Base-by-base conservation (phyloP, 1,140 invertebrate species). In the Drosophila orena region DNA sequence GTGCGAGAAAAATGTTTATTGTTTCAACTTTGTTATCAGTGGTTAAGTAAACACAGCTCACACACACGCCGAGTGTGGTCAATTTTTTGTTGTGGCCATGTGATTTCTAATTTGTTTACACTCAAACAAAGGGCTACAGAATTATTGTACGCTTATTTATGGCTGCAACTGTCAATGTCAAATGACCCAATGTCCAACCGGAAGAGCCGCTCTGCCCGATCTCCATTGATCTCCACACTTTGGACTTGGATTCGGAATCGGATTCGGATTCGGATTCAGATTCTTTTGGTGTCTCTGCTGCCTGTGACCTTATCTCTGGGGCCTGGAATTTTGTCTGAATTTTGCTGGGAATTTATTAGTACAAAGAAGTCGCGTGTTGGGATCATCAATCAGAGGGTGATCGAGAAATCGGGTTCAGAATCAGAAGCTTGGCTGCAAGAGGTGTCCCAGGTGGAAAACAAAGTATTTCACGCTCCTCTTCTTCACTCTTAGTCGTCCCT, bases 21-120 rank as follows among this genome's bases (percentile, higher is more conserved):
- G 90, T 91, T 91, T 91, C 90, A 91, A 91, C 89, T 81, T 91
- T 91, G 86, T 91, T 91, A 91, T 91, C 90, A 91, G 72, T 54
- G 72, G 65, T 76, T 85, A 79, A 91, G 79, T 86, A 91, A 90
- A 90, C 84, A 86, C 58, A 64, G 50, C 42, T 27, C 30, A 38
- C 50, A 38, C 27, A n/a, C 54, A 27, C 52, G 15, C 53, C 34
- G 42, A 80, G 57, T 70, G 74, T 75, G 81, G 65, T 86, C 83
- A 79, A 74, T 50, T 50, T 49, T 49, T 50, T 50, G 30, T 34
- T 34, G 47, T 50, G 47, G 47, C 54, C 43, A 52, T 90, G 89
- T 81, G 77, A 86, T 90, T 91, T 91, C 90, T 91, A 91, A 91
- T 91, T 91, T 91, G 90, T 91, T 91, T 88, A 91, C 79, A 60